Percentiles rank a stretch among this genome's conserved stretches.
Conservation (phyloP, 64 coral and sea anemone genomes). For the Cladopsammia gracilis region DNA sequence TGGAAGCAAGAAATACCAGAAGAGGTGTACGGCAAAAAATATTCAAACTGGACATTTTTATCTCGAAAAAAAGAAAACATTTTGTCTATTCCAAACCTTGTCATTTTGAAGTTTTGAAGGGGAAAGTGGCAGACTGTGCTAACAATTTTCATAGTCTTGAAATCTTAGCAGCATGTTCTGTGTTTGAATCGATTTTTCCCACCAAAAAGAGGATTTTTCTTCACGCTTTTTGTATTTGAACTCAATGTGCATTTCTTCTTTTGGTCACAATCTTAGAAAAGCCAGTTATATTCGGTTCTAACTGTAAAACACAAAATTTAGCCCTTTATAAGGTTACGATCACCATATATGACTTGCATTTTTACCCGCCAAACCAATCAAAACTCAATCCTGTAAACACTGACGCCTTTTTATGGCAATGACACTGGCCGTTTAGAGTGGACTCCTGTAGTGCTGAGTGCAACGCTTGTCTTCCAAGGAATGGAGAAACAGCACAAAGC, state of each 20-base stretch:
- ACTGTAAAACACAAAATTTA: background rate
- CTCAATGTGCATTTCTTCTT: background rate
- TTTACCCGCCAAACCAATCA: background rate
- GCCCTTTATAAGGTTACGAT: background rate
- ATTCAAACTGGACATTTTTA: background rate
- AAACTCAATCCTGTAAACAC: background rate
- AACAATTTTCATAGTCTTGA: background rate
- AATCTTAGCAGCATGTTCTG: background rate
- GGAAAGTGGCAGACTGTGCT: background rate
- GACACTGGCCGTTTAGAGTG: background rate
- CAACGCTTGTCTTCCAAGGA: background rate
- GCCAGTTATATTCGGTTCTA: background rate
- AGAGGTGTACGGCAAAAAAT: background rate
- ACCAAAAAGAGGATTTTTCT: background rate
- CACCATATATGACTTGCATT: background rate
- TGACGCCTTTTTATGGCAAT: background rate
- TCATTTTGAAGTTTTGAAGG: background rate
- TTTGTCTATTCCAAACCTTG: background rate
- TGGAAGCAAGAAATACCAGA: too few species aligned
- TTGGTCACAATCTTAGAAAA: background rate
- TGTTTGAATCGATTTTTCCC: background rate
- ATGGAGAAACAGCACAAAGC: background rate
- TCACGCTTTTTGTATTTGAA: background rate
- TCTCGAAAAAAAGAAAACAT: too few species aligned
- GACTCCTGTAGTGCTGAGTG: background rate